Percentiles rank a stretch among this genome's conserved stretches.
Conservation (phyloP, 2,888 invertebrate species). For the Pemphredon lugubris region DNA sequence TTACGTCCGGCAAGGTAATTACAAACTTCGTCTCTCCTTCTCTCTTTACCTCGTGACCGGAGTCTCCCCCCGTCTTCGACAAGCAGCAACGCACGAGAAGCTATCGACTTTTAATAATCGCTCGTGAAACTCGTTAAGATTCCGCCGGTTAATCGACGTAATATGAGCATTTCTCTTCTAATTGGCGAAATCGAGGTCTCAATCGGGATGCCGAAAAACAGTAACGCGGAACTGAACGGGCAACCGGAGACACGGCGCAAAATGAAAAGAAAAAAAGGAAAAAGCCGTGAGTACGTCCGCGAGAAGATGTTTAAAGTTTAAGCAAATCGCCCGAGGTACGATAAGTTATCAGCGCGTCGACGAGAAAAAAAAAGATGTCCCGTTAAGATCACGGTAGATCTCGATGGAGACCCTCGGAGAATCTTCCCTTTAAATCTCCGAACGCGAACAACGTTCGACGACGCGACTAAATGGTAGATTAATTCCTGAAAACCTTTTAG, state of each 20-base stretch:
- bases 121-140: constrained; percentile 73
- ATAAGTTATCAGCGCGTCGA: constrained; percentile 1
- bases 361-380: background rate
- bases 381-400: no score
- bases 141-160: constrained; percentile 59
- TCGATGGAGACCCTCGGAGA: background rate
- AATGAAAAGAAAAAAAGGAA: no score
- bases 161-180: constrained; percentile 59
- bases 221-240: no score
- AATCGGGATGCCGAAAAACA: constrained; percentile 36
- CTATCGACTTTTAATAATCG: constrained; percentile 72
- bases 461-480: constrained; percentile 28
- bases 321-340: no score
- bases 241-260: no score
- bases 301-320: no score
- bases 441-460: background rate
- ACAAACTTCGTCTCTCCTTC: constrained; percentile 54
- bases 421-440: constrained; percentile 23
- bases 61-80: background rate
- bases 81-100: constrained; percentile 35
- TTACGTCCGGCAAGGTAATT: constrained; percentile 69
- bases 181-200: constrained; percentile 67
- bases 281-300: no score
- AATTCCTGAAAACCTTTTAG: constrained; percentile 43
- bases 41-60: background rate